Conservation (phyloP, 2,888 invertebrate species). For the Chelonus formosanus region DNA sequence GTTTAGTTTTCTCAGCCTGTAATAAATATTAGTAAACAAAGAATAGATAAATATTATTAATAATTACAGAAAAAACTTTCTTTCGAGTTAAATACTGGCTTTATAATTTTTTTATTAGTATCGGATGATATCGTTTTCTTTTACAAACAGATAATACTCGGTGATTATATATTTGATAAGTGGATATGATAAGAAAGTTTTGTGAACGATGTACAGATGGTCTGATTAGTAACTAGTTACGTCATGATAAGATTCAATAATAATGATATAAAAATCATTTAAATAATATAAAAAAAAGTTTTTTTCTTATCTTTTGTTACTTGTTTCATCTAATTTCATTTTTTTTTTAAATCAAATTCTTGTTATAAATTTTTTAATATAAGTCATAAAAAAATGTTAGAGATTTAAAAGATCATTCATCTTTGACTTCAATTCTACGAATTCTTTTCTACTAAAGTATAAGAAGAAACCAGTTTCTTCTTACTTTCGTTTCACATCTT, state of each 20-base stretch:
- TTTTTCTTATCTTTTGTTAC: neutral
- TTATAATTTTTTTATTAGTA: neutral
- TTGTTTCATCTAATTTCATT: neutral
- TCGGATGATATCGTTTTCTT: neutral
- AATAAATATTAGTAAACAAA: too few relatives aligned
- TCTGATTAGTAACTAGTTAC: conserved; percentile 17
- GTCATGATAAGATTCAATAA: neutral
- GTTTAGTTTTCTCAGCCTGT: too few relatives aligned
- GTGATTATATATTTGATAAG: neutral
- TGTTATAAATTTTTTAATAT: too few relatives aligned
- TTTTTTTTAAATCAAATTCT: too few relatives aligned
- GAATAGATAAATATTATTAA: too few relatives aligned
- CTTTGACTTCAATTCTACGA: too few relatives aligned
- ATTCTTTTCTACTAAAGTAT: neutral
- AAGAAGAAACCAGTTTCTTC: conserved; percentile 18
- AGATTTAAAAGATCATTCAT: too few relatives aligned
- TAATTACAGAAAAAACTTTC: too few relatives aligned
- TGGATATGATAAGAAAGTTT: conserved; percentile 4
- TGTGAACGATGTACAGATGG: conserved; percentile 20
- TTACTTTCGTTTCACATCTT: conserved; percentile 5
- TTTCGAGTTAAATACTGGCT: neutral
- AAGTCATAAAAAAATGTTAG: too few relatives aligned
- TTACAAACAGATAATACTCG: neutral
- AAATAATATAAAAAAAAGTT: conserved; percentile 7
- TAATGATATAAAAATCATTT: conserved; percentile 3